Percentiles rank a stretch among this genome's conserved stretches.
Conservation (phyloP, 2,888 invertebrate species). For the Pseudanteris insignis region DNA sequence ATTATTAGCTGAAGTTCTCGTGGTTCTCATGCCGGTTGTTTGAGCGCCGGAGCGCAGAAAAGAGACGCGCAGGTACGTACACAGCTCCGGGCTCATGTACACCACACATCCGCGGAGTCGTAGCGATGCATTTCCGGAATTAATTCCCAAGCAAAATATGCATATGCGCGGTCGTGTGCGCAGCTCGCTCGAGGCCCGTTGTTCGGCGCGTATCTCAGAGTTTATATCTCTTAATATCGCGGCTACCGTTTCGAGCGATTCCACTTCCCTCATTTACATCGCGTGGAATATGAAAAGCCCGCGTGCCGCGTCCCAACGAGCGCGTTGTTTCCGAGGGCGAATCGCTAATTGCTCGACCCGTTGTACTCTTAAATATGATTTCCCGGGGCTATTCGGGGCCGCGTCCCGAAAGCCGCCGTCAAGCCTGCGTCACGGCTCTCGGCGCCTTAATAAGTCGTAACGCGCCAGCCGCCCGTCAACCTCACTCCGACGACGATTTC, state of each 20-base stretch:
- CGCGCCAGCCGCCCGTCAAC: conserved; percentile 12
- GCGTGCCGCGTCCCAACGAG: conserved; percentile 29
- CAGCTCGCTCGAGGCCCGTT: conserved; percentile 42
- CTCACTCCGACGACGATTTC: conserved; percentile 29
- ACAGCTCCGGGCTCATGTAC: conserved; percentile 7
- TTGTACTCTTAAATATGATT: conserved; percentile 53
- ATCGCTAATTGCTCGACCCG: conserved; percentile 53
- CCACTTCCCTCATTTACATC: conserved; percentile 43
- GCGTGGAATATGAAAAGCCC: conserved; percentile 34
- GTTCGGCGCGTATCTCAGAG: conserved; percentile 37
- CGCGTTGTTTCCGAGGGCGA: conserved; percentile 45
- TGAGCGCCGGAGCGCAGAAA: conserved; percentile 27
- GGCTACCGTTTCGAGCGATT: conserved; percentile 41
- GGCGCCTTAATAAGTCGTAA: conserved; percentile 33
- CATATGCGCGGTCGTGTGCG: conserved; percentile 44
- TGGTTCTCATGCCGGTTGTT: conserved; percentile 33
- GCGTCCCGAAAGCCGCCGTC: conserved; percentile 2
- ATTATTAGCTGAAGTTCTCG: conserved; percentile 24
- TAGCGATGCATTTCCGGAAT: conserved; percentile 44
- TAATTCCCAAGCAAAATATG: conserved; percentile 45
- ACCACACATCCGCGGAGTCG: conserved; percentile 9
- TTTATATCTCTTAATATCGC: conserved; percentile 44
- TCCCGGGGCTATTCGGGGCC: conserved; percentile 48
- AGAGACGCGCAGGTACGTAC: conserved; percentile 15
- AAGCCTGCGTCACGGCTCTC: conserved; percentile 15